phyloP scores from a whole-genome alignment of 1,140 invertebrate species.

The Diorhabda sublineata region DNA sequence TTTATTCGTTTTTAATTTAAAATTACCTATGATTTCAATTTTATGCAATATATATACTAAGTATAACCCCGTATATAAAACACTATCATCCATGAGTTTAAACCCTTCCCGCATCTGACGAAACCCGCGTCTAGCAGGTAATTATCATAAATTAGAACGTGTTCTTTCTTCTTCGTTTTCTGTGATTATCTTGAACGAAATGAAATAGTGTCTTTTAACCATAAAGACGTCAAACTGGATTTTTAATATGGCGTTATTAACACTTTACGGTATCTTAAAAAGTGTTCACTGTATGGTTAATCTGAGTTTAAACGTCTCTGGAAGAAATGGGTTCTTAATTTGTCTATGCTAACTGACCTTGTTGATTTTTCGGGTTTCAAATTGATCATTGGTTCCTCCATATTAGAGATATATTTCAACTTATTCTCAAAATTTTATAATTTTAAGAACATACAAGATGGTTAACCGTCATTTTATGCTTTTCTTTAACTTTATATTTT shows the following conservation, averaged over 20 bases:
- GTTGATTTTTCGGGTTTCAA: too few species aligned
- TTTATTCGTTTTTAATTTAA: too few species aligned
- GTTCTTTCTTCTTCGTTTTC: constrained; percentile 19
- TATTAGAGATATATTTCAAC: too few species aligned
- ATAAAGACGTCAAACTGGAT: constrained; percentile 27
- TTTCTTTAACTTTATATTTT: too few species aligned
- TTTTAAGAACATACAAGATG: too few species aligned
- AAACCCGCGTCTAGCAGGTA: constrained; percentile 16
- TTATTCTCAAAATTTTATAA: too few species aligned
- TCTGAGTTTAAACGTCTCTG: neutral
- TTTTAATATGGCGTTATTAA: constrained; percentile 27
- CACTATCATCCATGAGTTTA: neutral
- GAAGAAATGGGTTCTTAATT: neutral
- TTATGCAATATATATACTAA: too few species aligned
- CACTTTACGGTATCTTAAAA: neutral
- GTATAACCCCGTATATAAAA: too few species aligned
- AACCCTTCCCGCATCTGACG: neutral
- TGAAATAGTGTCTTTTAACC: constrained; percentile 15
- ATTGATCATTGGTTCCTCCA: too few species aligned
- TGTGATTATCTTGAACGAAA: constrained; percentile 8
- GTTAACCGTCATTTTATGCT: too few species aligned
- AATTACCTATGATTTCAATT: too few species aligned
- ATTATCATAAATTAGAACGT: constrained; percentile 33
- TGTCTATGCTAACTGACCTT: too few species aligned
- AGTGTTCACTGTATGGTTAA: neutral